Base-by-base conservation (phyloP, 1,140 invertebrate species). In the Rhagoletis zephyria region DNA sequence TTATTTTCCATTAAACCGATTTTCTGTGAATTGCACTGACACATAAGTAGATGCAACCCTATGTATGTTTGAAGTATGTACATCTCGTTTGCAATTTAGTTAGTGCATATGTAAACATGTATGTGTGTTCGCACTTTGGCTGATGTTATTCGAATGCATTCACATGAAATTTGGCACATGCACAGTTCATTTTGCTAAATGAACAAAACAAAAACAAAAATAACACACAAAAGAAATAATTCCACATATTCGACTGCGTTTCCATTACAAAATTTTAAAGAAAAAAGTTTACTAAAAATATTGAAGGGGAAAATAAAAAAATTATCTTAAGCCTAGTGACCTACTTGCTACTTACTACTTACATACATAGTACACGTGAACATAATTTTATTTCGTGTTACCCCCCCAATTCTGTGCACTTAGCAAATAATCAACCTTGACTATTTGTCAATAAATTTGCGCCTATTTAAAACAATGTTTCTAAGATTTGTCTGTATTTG, bases 161-260 rank as follows among this genome's bases (percentile, higher is more conserved):
- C 67, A 74, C 67, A 74, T 42, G 67, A 42, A 74, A 74, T 45
- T 74, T 74, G 67, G 67, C 67, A 74, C 67, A 74, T 42, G 67
- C 14, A 45, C 64, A 48, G 67, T 42, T 74, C 67, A 16, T n/a
- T 74, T 74, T 74, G 67, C 45, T 42, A 74, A 74, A 48, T 74
- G 30, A 40, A 74, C 40, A 74, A 45, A 16, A 63, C 10, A 63
- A 16, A 63, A 63, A 63, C 4, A 63, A 16, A 12, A 60, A 7
- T 6, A 60, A 67, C 30, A 67, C 30, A 45, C 12, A 40, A 2
- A 5, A 30, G 45, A 74, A 74, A 40, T 74, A 74, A 74, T 74
- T 74, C 16, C 67, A 42, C 12, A 74, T 45, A 74, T 74, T 19
- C 12, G 65, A 67, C 40, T 40, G 30, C 64, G 64, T 40, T 67